Percentiles rank a stretch among this genome's conserved stretches.
phyloP scores from a whole-genome alignment of 2,797 vertebrate genomes.

The Rhinophrynus dorsalis region DNA sequence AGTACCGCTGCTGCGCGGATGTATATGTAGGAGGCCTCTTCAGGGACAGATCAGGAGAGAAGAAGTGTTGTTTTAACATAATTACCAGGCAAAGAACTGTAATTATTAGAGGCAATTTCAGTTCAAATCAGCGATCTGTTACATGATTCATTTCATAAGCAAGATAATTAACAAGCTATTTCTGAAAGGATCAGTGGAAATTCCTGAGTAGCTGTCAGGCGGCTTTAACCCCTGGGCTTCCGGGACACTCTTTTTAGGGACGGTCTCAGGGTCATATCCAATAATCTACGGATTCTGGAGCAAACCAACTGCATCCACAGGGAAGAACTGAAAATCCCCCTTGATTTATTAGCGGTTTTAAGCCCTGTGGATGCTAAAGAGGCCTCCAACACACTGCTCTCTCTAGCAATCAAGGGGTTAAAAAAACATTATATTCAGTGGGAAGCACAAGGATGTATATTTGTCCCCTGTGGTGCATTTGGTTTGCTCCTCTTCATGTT shows the following conservation, averaged over 20 bases:
- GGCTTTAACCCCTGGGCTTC: conserved; percentile 9
- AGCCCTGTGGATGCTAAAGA: too few species aligned
- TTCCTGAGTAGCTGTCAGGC: conserved; percentile 8
- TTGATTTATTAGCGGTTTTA: too few species aligned
- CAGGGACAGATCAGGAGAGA: not conserved
- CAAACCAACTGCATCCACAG: too few species aligned
- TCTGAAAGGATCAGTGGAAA: not conserved
- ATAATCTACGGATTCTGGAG: too few species aligned
- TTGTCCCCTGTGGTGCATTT: too few species aligned
- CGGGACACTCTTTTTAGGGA: not conserved
- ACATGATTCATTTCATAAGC: conserved; percentile 45
- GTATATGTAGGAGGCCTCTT: conserved; percentile 22
- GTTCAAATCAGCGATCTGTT: conserved; percentile 27
- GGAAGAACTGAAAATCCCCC: too few species aligned
- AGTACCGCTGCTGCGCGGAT: not conserved
- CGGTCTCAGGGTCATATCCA: too few species aligned
- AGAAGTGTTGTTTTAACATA: conserved; percentile 20
- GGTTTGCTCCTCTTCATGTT: too few species aligned
- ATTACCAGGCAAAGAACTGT: conserved; percentile 26
- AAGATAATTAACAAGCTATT: conserved; percentile 26
- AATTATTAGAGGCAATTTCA: conserved; percentile 33
- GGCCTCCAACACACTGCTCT: too few species aligned
- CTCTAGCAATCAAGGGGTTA: too few species aligned
- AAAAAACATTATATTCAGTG: too few species aligned
- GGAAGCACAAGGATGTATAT: too few species aligned